phyloP scores from a whole-genome alignment of 2,797 vertebrate genomes.

The Megalops cyprinoides region DNA sequence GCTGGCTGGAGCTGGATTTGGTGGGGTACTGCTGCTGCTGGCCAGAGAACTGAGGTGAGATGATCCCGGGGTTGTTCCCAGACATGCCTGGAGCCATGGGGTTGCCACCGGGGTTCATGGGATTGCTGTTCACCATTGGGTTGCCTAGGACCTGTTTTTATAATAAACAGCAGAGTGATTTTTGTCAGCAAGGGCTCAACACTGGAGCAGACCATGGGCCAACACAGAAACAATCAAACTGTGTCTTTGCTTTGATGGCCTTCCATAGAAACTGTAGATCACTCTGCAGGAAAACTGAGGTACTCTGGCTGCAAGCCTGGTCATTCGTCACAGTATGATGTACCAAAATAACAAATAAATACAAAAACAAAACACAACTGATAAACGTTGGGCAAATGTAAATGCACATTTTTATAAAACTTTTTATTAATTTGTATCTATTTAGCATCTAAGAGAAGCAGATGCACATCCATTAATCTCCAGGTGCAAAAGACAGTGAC shows the following conservation, averaged over 20 bases:
- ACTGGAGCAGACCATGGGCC: not conserved
- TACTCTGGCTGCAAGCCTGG: not conserved
- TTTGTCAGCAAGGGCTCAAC: not conserved
- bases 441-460: no score
- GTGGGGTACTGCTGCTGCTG: conserved; percentile 91
- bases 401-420: no score
- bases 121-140: conserved; percentile 92
- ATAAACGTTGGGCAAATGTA: no score
- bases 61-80: conserved; percentile 88
- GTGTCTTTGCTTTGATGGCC: not conserved
- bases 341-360: not conserved
- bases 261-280: not conserved
- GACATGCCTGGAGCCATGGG: conserved; percentile 93
- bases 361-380: not conserved
- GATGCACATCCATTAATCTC: no score
- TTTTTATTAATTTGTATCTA: no score
- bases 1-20: conserved; percentile 87
- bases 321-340: not conserved
- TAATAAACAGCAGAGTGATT: not conserved
- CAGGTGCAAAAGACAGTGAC: no score
- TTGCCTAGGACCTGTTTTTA: conserved; percentile 87
- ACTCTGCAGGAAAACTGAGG: not conserved
- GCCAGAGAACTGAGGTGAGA: conserved; percentile 88
- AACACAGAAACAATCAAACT: not conserved
- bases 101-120: conserved; percentile 91